Percentiles rank a stretch among this genome's conserved stretches.
Evolutionary conservation across 2,797 vertebrate genomes (phyloP).

Genomic region (Nothura maculosa): DNA sequence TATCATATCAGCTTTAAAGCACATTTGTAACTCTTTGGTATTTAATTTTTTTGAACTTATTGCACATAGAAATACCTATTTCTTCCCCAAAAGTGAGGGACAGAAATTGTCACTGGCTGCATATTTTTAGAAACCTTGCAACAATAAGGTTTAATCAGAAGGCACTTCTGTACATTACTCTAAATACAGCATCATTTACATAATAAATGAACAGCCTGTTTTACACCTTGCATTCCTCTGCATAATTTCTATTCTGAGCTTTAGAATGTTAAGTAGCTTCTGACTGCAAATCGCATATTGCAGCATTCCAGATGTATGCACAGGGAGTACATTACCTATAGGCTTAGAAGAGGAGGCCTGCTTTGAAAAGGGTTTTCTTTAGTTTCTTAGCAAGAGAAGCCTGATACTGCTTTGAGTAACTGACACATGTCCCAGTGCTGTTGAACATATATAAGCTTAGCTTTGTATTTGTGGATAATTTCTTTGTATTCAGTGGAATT

Average conservation of each 20-base stretch:
- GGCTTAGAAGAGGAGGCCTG: background rate
- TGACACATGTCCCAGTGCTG: background rate
- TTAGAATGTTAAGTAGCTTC: slow-evolving; percentile 21
- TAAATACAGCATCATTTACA: slow-evolving; percentile 30
- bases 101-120: background rate
- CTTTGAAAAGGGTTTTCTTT: background rate
- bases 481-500: background rate
- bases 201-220: slow-evolving; percentile 14
- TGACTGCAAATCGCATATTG: background rate
- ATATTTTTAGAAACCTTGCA: background rate
- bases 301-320: background rate
- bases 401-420: background rate
- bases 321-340: accelerated
- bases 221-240: slow-evolving; percentile 18
- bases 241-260: slow-evolving; percentile 3
- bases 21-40: background rate
- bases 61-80: background rate
- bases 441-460: background rate
- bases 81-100: background rate
- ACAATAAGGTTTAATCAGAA: background rate
- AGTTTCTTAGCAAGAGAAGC: background rate
- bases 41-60: background rate
- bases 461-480: background rate
- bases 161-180: background rate
- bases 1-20: background rate